These are phyloP conservation scores for Euphonia xanthogaster DNA, from an alignment of 2,797 vertebrate species.

Conservation along the genomic window DNA sequence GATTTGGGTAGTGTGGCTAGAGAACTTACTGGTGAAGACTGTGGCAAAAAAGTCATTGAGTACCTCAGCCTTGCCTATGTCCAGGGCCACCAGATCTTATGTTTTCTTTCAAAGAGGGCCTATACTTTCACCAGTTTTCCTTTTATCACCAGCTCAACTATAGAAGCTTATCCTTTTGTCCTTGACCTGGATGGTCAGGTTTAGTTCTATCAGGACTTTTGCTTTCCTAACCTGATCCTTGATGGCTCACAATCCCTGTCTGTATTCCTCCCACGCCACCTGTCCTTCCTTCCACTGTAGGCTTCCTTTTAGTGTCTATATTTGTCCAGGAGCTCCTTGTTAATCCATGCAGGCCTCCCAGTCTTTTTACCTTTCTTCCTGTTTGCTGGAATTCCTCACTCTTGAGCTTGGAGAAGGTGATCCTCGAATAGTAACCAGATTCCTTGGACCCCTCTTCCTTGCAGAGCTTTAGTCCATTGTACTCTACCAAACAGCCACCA, in stretches of 20 bases:
- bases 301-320: not conserved
- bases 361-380: not conserved
- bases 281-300: not conserved
- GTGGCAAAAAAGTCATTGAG: not conserved
- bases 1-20: not conserved
- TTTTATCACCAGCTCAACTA: not conserved
- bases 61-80: not conserved
- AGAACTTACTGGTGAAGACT: fast-evolving
- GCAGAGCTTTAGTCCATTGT: not conserved
- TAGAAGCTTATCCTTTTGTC: not conserved
- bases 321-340: not conserved
- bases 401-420: not conserved
- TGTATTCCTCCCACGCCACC: not conserved
- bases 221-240: not conserved
- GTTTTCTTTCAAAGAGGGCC: not conserved
- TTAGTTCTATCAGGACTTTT: not conserved
- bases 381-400: not conserved
- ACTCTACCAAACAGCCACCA: not conserved
- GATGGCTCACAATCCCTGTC: not conserved
- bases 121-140: not conserved
- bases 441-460: not conserved
- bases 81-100: fast-evolving
- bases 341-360: not conserved
- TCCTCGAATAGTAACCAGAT: not conserved
- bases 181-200: not conserved